Conservation (phyloP, 2,113 vertebrate species). For the Lepus timidus region DNA sequence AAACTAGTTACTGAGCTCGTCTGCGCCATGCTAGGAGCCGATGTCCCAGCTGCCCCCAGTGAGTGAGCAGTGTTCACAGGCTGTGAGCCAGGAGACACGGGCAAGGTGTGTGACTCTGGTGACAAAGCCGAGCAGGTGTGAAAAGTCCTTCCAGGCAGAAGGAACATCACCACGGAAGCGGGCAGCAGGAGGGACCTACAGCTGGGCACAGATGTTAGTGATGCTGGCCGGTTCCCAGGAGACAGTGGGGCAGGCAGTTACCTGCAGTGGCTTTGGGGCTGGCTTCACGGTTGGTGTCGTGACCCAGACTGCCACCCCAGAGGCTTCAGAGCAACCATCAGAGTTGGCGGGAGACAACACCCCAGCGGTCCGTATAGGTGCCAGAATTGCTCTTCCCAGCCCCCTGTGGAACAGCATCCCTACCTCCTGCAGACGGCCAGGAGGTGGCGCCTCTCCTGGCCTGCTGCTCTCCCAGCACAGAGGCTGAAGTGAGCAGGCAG, state of each 20-base stretch:
- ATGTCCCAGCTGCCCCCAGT: fast-evolving
- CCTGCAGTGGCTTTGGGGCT: no score
- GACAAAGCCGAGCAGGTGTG: neutral
- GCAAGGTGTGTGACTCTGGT: neutral
- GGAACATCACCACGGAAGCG: fast-evolving
- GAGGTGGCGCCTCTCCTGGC: neutral
- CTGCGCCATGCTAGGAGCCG: neutral
- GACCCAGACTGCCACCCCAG: neutral
- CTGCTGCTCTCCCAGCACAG: neutral
- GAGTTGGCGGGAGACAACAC: neutral
- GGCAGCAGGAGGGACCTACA: no score
- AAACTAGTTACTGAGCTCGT: neutral
- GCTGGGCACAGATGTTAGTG: no score
- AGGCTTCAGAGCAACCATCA: neutral
- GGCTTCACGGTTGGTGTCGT: neutral
- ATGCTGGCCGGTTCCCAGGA: neutral
- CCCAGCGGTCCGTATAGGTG: neutral
- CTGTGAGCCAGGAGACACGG: fast-evolving
- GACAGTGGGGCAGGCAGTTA: neutral
- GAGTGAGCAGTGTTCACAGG: neutral
- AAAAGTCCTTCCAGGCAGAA: neutral
- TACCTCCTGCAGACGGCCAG: neutral
- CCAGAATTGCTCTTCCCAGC: fast-evolving
- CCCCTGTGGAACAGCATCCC: neutral
- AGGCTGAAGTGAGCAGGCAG: neutral